Base-by-base conservation (phyloP, 2,888 invertebrate species). In the Anorthoa munda region DNA sequence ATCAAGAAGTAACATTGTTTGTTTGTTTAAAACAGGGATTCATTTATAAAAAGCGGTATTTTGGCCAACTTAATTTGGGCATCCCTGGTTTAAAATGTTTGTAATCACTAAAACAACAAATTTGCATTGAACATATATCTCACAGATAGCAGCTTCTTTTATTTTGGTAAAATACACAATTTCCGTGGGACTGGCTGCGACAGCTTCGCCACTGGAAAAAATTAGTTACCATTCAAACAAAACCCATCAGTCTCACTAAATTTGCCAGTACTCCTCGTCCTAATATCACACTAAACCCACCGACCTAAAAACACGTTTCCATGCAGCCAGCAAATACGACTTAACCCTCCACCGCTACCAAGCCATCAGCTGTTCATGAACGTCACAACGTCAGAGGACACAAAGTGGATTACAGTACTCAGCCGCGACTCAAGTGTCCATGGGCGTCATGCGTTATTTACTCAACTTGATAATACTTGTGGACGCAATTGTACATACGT, bases 381-480 rank as follows among this genome's bases (percentile, higher is more conserved):
- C 86, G 86, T 87, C 84, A 86, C 23, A 66, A 53, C 61, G 68
- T 66, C 74, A 73, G 71, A 69, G 73, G 58, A 60, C 63, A 61
- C 76, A 86, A 86, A 86, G 87, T 85, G 86, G 86, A 86, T 87
- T 87, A 83, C 82, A 74, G 86, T 74, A 69, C 81, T 81, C 81
- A 70, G 51, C 39, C 71, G 51, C 69, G 64, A 81, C 76, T 79
- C 72, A 71, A 85, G 81, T 85, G 76, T 71, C 65, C 70, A 75
- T 85, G 86, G 72, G 83, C 87, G 85, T 86, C 85, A 85, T 73
- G 7, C 69, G 64, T 65, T 82, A 77, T 85, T 85, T 81, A 77
- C 70, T 71, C 72, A 77, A 67, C 75, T 74, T 72, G 67, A 75
- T 81, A 77, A 67, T 74, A 71, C 65, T 71, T 64, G 64, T 79